These are phyloP conservation scores for Nomada lathburiana DNA, from an alignment of 2,888 invertebrate genomes.

Conservation along the genomic window DNA sequence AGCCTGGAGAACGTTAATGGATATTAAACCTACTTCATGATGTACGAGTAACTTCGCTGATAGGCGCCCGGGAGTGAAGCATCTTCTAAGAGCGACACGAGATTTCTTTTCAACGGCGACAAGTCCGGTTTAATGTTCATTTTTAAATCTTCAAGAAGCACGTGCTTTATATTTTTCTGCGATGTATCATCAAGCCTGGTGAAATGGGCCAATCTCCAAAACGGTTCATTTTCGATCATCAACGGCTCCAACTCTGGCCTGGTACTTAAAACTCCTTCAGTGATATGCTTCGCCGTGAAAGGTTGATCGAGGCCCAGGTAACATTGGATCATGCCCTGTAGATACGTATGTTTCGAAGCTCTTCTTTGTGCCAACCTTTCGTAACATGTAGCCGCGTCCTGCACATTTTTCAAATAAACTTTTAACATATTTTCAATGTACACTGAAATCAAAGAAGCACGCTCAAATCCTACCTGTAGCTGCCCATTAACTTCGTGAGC, in stretches of 20 bases:
- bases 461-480: conserved; percentile 85
- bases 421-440: neutral
- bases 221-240: conserved; percentile 90
- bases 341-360: conserved; percentile 83
- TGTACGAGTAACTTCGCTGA: conserved; percentile 90
- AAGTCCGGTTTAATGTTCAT: conserved; percentile 83
- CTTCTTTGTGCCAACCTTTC: conserved; percentile 90
- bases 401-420: conserved; percentile 56
- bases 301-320: conserved; percentile 95
- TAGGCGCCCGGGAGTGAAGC: conserved; percentile 91
- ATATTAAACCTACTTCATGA: conserved; percentile 85
- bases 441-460: neutral
- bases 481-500: conserved; percentile 94
- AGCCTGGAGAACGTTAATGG: neutral
- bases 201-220: conserved; percentile 95
- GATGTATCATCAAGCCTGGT: conserved; percentile 88
- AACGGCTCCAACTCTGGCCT: conserved; percentile 87
- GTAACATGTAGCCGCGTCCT: conserved; percentile 95
- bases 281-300: conserved; percentile 91
- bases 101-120: conserved; percentile 79
- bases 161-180: conserved; percentile 75
- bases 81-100: conserved; percentile 88
- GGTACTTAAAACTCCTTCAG: conserved; percentile 88
- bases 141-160: conserved; percentile 84
- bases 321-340: conserved; percentile 92